Percentiles rank a stretch among this genome's conserved stretches.
These are phyloP conservation scores for Zele albiditarsus DNA, from an alignment of 2,888 invertebrate genomes.

Conservation along the genomic window DNA sequence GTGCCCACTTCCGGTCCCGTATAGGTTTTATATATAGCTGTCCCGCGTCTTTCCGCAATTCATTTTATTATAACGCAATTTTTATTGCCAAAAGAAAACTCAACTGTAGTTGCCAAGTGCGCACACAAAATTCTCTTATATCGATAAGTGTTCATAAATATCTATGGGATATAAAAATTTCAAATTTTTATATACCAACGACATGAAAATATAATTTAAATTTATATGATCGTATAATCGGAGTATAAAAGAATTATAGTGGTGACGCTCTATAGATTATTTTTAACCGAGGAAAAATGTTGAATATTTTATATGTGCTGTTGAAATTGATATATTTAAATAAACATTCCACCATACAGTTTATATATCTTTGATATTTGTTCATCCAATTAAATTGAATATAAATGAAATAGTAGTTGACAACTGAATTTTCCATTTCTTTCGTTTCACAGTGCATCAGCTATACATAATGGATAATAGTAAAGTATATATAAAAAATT, in stretches of 20 bases:
- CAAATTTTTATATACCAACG: background rate
- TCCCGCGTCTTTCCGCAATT: slow-evolving; percentile 4
- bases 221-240: background rate
- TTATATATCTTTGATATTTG: too few species aligned
- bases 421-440: too few species aligned
- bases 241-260: background rate
- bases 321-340: too few species aligned
- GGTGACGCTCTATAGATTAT: background rate
- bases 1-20: slow-evolving; percentile 38
- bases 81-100: slow-evolving; percentile 28
- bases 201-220: background rate
- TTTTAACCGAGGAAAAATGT: too few species aligned
- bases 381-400: too few species aligned
- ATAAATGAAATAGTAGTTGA: too few species aligned
- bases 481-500: too few species aligned
- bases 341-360: too few species aligned
- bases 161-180: slow-evolving; percentile 9
- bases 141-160: slow-evolving; percentile 26
- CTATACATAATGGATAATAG: too few species aligned
- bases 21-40: slow-evolving; percentile 3
- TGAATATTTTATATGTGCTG: too few species aligned
- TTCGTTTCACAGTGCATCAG: too few species aligned
- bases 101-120: slow-evolving; percentile 31
- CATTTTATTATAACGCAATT: slow-evolving; percentile 26
- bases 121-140: slow-evolving; percentile 17